These are phyloP conservation scores for Sitobion miscanthi DNA, from an alignment of 1,140 invertebrate genomes.

Conservation along the genomic window DNA sequence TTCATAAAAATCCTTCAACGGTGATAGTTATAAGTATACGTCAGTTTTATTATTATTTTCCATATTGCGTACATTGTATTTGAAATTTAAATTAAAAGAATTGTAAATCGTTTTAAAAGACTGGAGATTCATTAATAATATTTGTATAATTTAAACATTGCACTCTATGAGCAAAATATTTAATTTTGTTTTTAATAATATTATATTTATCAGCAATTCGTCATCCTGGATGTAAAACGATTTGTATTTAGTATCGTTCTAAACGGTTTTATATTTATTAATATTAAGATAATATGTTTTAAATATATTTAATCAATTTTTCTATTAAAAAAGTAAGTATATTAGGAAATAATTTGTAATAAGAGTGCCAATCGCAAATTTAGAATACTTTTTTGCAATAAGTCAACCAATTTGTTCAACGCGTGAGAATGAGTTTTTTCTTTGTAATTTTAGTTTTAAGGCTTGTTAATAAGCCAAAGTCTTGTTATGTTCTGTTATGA, in stretches of 20 bases:
- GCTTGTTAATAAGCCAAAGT: neutral
- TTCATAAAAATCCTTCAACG: neutral
- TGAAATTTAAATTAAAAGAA: neutral
- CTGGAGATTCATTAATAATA: conserved; percentile 24
- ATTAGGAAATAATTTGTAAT: neutral
- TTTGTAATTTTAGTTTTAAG: neutral
- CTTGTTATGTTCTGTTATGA: neutral
- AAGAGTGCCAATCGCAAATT: conserved; percentile 9
- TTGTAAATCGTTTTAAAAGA: conserved; percentile 24
- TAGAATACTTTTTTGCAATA: neutral
- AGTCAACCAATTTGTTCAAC: neutral
- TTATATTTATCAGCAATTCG: neutral
- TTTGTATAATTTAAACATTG: neutral
- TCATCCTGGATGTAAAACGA: neutral
- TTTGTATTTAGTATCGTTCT: conserved; percentile 2
- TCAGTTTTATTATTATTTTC: neutral
- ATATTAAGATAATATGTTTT: neutral
- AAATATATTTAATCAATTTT: conserved; percentile 13
- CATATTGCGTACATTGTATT: neutral
- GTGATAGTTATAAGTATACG: neutral
- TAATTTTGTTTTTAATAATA: neutral
- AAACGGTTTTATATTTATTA: neutral
- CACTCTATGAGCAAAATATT: neutral
- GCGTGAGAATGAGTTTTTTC: neutral
- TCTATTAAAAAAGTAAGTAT: neutral